phyloP scores from a whole-genome alignment of 2,113 vertebrate species.

The Amphiprion ocellaris region DNA sequence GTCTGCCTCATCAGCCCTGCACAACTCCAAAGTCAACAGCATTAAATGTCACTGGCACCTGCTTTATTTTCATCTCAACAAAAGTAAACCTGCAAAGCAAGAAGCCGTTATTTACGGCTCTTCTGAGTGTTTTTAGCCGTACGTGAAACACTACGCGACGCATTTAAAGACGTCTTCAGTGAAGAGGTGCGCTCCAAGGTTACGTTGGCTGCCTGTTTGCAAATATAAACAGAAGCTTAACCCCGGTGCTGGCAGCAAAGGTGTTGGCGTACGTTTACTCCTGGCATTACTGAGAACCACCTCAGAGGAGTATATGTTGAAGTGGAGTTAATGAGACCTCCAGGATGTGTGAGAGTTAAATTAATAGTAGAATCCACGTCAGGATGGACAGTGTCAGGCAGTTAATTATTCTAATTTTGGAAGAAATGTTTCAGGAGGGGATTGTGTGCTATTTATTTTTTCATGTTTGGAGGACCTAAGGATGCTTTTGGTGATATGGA shows the following conservation, averaged over 20 bases:
- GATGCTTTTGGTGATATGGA: no score
- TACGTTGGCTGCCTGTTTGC: slow-evolving; percentile 22
- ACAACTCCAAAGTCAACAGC: slow-evolving; percentile 43
- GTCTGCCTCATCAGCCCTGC: slow-evolving; percentile 14
- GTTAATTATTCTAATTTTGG: slow-evolving; percentile 30
- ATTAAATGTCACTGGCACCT: slow-evolving; percentile 35
- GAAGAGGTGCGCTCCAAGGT: background rate
- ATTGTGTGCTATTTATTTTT: slow-evolving; percentile 8
- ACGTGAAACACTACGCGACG: background rate
- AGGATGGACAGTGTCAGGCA: slow-evolving; percentile 48
- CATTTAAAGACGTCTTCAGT: background rate
- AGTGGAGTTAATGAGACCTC: slow-evolving; percentile 56
- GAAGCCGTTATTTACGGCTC: background rate
- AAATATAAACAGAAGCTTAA: slow-evolving; percentile 31
- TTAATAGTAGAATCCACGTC: slow-evolving; percentile 50
- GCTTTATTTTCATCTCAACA: slow-evolving; percentile 22
- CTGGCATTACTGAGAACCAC: slow-evolving; percentile 31
- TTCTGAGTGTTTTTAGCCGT: background rate
- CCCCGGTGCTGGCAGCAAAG: slow-evolving; percentile 20
- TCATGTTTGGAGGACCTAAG: background rate
- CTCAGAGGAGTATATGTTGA: slow-evolving; percentile 40
- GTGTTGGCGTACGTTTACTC: slow-evolving; percentile 35
- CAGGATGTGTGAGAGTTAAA: slow-evolving; percentile 61
- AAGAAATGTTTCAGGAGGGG: background rate
- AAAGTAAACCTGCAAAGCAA: slow-evolving; percentile 8